phyloP scores from a whole-genome alignment of 2,113 vertebrate species.

The Lagenorhynchus albirostris region DNA sequence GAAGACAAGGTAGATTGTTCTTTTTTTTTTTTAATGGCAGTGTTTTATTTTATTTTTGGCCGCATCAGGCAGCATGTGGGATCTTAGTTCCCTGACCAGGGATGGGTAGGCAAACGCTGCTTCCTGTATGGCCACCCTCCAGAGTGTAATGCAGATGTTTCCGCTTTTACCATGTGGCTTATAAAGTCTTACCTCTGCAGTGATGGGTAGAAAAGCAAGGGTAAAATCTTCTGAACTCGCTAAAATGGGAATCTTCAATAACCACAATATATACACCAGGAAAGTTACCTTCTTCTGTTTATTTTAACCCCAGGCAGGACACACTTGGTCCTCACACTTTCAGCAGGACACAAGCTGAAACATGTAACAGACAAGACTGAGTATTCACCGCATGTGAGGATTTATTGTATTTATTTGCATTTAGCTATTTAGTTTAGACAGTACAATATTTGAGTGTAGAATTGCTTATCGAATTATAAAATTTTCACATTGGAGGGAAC shows the following conservation, averaged over 20 bases:
- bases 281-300: background rate
- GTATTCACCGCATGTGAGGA: no score
- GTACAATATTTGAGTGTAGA: background rate
- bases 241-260: background rate
- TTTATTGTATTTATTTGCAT: background rate
- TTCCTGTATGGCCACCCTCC: background rate
- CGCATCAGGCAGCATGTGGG: no score
- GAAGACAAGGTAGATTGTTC: no score
- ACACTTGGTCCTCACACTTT: no score
- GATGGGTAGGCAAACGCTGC: no score
- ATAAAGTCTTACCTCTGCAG: background rate
- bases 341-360: no score
- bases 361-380: background rate
- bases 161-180: background rate
- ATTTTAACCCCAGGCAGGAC: background rate
- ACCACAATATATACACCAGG: fast-evolving
- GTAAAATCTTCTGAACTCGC: background rate
- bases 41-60: no score
- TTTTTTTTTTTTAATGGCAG: background rate
- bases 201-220: background rate
- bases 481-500: background rate
- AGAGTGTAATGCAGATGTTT: background rate
- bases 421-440: background rate
- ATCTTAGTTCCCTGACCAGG: no score
- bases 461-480: background rate